These are phyloP conservation scores for Pao palembangensis DNA, from an alignment of 2,113 vertebrate genomes.

Conservation along the genomic window DNA sequence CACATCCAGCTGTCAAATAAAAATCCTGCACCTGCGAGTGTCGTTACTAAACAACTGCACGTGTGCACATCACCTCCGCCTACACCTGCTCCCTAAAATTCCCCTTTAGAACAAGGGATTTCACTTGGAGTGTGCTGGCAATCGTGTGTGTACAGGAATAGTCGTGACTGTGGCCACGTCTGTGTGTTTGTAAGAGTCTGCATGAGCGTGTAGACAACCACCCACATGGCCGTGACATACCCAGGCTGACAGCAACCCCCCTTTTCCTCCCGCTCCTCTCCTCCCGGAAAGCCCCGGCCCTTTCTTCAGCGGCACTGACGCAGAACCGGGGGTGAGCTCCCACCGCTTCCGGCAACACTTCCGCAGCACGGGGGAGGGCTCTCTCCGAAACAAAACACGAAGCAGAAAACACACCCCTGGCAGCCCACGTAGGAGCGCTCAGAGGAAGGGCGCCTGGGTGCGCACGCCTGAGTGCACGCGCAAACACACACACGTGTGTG, in stretches of 20 bases:
- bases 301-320: conserved; percentile 70
- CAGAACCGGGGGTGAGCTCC: conserved; percentile 65
- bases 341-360: conserved; percentile 72
- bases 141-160: conserved; percentile 59
- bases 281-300: conserved; percentile 70
- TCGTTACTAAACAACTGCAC: conserved; percentile 18
- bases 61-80: conserved; percentile 13
- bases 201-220: conserved; percentile 58
- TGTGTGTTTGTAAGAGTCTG: conserved; percentile 28
- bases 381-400: conserved; percentile 63
- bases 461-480: conserved; percentile 18
- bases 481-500: conserved; percentile 41
- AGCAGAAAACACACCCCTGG: conserved; percentile 65
- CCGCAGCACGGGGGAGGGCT: conserved; percentile 64
- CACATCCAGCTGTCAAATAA: conserved; percentile 36
- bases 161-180: conserved; percentile 54
- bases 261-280: conserved; percentile 37
- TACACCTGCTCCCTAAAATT: conserved; percentile 65
- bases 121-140: conserved; percentile 50
- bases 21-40: conserved; percentile 22
- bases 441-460: conserved; percentile 50
- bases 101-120: conserved; percentile 58
- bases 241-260: conserved; percentile 52
- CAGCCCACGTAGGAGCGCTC: conserved; percentile 62
- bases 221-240: conserved; percentile 71